These are phyloP conservation scores for Phenganax stokvisi DNA, from an alignment of 92 coral and sea anemone species.

Conservation along the genomic window DNA sequence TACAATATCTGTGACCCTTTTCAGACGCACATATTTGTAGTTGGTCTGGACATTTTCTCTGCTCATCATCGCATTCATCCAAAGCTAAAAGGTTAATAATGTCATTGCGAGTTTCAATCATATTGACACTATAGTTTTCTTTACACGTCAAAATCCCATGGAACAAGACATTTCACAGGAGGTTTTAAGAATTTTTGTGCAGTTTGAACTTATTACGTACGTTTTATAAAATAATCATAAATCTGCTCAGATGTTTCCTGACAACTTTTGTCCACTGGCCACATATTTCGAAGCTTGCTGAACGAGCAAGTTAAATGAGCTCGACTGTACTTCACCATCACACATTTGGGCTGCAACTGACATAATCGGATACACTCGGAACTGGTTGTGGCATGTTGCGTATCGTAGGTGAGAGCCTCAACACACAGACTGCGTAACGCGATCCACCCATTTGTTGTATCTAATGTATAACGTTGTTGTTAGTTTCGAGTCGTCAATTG, in stretches of 20 bases:
- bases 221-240: conserved; percentile 3
- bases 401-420: background rate
- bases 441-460: background rate
- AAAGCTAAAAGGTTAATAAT: too few relatives aligned
- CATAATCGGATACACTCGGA: conserved; percentile 4
- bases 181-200: background rate
- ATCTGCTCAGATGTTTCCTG: background rate
- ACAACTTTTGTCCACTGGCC: background rate
- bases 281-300: conserved; percentile 20
- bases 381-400: background rate
- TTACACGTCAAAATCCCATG: too few relatives aligned
- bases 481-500: background rate
- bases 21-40: too few relatives aligned
- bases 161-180: too few relatives aligned
- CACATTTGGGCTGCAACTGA: background rate
- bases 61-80: too few relatives aligned
- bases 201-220: background rate
- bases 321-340: conserved; percentile 14
- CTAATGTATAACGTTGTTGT: background rate
- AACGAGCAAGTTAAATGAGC: conserved; percentile 10
- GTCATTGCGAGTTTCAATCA: too few relatives aligned
- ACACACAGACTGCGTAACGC: conserved; percentile 1
- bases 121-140: too few relatives aligned
- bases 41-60: too few relatives aligned
- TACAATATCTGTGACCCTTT: too few relatives aligned